These are phyloP conservation scores for Cotesia glomerata DNA, from an alignment of 1,140 invertebrate genomes.

Conservation along the genomic window DNA sequence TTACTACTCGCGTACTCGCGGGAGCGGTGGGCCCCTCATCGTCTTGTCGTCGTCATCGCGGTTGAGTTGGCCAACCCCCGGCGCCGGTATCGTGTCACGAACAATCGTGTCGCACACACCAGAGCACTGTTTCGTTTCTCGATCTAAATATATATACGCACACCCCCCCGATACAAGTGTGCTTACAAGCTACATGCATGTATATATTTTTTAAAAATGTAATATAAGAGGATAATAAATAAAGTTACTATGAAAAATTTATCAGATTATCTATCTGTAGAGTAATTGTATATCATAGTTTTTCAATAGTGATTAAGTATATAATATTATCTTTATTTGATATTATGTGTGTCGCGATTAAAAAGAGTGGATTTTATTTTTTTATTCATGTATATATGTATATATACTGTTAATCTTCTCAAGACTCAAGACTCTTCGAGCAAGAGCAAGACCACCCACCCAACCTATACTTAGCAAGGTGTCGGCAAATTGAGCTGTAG, in stretches of 20 bases:
- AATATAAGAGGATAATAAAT: too few species aligned
- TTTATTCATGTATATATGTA: not conserved
- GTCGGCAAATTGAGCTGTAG: conserved; percentile 66
- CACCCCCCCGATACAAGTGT: too few species aligned
- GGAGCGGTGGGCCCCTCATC: not conserved
- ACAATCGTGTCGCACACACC: not conserved
- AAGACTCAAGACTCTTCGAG: conserved; percentile 12
- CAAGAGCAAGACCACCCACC: conserved; percentile 59
- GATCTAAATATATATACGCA: not conserved
- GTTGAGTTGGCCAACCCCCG: conserved; percentile 7
- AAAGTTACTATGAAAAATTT: too few species aligned
- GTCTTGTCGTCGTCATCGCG: not conserved
- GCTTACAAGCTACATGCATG: too few species aligned
- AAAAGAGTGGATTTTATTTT: too few species aligned
- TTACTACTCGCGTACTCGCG: too few species aligned
- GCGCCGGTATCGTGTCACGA: conserved; percentile 1
- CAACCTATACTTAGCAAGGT: conserved; percentile 65
- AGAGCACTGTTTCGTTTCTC: not conserved
- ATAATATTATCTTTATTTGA: too few species aligned
- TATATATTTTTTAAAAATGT: too few species aligned
- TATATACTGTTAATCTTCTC: not conserved
- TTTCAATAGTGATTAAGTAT: too few species aligned
- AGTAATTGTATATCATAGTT: too few species aligned
- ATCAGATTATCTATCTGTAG: too few species aligned
- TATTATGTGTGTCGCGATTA: too few species aligned